Base-by-base conservation (phyloP, 2,797 vertebrate genomes). In the Morelia viridis region DNA sequence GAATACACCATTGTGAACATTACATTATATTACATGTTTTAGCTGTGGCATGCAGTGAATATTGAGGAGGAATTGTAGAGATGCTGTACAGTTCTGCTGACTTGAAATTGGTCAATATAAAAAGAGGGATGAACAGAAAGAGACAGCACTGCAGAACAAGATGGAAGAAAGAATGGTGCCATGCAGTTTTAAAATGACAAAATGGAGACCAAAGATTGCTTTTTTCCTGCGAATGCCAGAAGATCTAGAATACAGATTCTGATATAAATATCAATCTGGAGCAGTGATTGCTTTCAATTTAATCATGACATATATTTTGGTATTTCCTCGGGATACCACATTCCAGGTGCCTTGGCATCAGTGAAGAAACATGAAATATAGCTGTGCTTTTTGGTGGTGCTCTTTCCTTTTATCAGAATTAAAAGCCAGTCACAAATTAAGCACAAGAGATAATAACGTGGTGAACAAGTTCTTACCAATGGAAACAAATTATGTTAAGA, bases 181-280 rank as follows among this genome's bases (percentile, higher is more conserved):
- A 56, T 58, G 68, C 83, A 88, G 76, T 19, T 12, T 41, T n/a
- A 28, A 17, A 86, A 19, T 61, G 83, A 24, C 7, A n/a, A 17
- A 1, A 26, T 46, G 2, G 61, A 60, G 53, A 94, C 92, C 50
- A 95, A 93, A 94, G 94, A 88, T 53, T 95, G 88, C 53, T 93
- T 5, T 31, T 91, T 88, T 89, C 28, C 2, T 58, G 31, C 64
- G 65, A 60, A 60, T 68, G 11, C 41, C 4, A 64, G 7, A 61
- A 83, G n/a, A 65, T 1, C 91, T 0, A 6, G 4, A 90, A 87
- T 19, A 53, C 61, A 92, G 76, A 26, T 53, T 83, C 31, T 46
- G 65, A 68, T 85, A 85, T 57, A 58, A 0, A 0, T 57, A 88
- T 50, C 35, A 91, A 65, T 89, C 84, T 85, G 64, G 50, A 88